phyloP scores from a whole-genome alignment of 2,888 invertebrate species.

The Biston stratarius region DNA sequence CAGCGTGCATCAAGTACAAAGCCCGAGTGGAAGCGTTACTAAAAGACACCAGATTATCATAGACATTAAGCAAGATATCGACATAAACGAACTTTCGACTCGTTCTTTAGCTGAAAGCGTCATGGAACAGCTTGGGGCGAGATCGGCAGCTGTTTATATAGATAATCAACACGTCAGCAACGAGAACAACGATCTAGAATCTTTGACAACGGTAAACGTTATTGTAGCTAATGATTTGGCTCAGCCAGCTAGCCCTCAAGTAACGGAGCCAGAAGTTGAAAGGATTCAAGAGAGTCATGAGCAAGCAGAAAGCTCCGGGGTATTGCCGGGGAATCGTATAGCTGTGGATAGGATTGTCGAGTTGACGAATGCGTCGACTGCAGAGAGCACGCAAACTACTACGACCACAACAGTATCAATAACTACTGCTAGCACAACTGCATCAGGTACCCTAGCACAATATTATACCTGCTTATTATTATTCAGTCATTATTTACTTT shows the following conservation, averaged over 20 bases:
- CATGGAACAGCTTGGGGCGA: conserved; percentile 81
- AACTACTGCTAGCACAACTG: conserved; percentile 71
- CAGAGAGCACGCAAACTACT: conserved; percentile 56
- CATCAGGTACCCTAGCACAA: conserved; percentile 71
- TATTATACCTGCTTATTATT: too few species aligned
- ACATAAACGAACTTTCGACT: conserved; percentile 80
- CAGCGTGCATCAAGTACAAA: conserved; percentile 80
- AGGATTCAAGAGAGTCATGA: conserved; percentile 44
- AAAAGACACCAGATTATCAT: conserved; percentile 83
- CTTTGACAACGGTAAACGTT: conserved; percentile 80
- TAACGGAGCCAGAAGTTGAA: conserved; percentile 59
- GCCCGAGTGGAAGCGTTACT: conserved; percentile 71
- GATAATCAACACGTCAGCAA: conserved; percentile 71
- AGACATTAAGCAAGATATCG: conserved; percentile 83
- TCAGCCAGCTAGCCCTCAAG: conserved; percentile 63
- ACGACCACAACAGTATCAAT: conserved; percentile 66
- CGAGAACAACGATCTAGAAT: conserved; percentile 75
- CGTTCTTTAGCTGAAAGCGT: conserved; percentile 82
- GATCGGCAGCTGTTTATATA: conserved; percentile 81
- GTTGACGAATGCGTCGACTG: conserved; percentile 64
- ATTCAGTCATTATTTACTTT: too few species aligned
- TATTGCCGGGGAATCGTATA: conserved; percentile 68
- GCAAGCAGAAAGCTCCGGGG: conserved; percentile 61
- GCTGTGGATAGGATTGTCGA: conserved; percentile 79
- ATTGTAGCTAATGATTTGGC: conserved; percentile 78